A percentile compares a stretch with the other conserved stretches of the same genome.
phyloP scores from a whole-genome alignment of 2,797 vertebrate genomes.

The Crenichthys baileyi region DNA sequence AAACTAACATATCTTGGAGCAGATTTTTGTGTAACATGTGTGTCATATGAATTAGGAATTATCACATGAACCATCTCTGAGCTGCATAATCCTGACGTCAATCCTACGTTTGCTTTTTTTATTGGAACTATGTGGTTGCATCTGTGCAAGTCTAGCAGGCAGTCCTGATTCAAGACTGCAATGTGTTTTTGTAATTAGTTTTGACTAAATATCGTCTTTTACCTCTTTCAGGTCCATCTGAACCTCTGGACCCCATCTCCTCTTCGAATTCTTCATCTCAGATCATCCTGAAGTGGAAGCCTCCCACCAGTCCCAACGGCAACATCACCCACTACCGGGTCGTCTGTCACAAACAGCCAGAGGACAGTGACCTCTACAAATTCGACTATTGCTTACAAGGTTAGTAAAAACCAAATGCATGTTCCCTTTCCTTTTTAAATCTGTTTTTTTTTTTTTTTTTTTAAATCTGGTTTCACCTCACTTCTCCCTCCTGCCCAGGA shows the following conservation, averaged over 20 bases:
- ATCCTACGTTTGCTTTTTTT: not conserved
- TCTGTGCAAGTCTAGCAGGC: not conserved
- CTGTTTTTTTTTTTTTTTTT: too few species aligned
- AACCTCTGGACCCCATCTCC: slow-evolving; percentile 92
- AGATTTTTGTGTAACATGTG: not conserved
- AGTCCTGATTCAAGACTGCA: not conserved
- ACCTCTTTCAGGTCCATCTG: slow-evolving; percentile 86
- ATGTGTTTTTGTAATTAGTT: not conserved
- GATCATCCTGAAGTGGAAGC: slow-evolving; percentile 97
- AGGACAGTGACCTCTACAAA: slow-evolving; percentile 91
- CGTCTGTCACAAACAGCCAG: slow-evolving; percentile 88
- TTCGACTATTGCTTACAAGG: slow-evolving; percentile 96
- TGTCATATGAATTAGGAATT: too few species aligned
- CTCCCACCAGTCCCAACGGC: slow-evolving; percentile 92
- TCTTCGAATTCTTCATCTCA: slow-evolving; percentile 95
- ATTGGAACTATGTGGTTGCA: not conserved
- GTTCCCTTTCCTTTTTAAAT: not conserved
- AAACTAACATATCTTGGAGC: not conserved
- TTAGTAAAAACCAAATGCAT: slow-evolving; percentile 52
- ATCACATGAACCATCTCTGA: not conserved
- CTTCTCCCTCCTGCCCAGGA: slow-evolving; percentile 68
- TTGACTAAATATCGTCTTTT: not conserved
- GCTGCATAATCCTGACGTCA: not conserved
- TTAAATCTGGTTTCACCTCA: slow-evolving; percentile 6
- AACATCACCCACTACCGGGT: slow-evolving; percentile 97